phyloP scores from a whole-genome alignment of 2,888 invertebrate species.

The Sycophila texana region DNA sequence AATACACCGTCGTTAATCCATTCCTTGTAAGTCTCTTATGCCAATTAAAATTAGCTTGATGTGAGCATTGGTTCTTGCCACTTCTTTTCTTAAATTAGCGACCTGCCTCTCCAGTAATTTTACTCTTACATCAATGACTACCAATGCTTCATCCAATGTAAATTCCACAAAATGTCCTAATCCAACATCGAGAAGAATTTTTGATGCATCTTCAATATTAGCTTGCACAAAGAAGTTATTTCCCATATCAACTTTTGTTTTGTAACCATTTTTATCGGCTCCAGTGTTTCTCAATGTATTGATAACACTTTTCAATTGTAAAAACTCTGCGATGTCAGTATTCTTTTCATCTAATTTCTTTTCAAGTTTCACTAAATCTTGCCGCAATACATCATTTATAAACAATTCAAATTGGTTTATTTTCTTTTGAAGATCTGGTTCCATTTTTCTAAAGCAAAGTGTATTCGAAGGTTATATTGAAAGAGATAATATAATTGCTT shows the following conservation, averaged over 20 bases:
- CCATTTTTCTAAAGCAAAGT: constrained; percentile 58
- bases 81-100: constrained; percentile 81
- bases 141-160: constrained; percentile 82
- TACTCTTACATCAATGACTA: constrained; percentile 83
- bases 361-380: constrained; percentile 82
- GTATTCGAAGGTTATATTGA: no score
- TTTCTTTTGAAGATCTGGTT: constrained; percentile 64
- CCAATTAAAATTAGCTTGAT: constrained; percentile 87
- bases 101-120: constrained; percentile 81
- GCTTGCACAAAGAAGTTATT: constrained; percentile 90
- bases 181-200: constrained; percentile 85
- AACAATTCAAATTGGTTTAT: constrained; percentile 81
- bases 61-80: constrained; percentile 84
- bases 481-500: no score
- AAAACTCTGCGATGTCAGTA: constrained; percentile 83
- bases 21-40: constrained; percentile 79
- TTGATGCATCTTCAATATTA: constrained; percentile 81
- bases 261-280: constrained; percentile 78
- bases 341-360: constrained; percentile 80
- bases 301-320: constrained; percentile 84
- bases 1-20: constrained; percentile 16
- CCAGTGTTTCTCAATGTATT: constrained; percentile 80
- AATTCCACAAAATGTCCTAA: constrained; percentile 86
- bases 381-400: constrained; percentile 86
- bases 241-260: constrained; percentile 88